A percentile compares a stretch with the other conserved stretches of the same genome.
Evolutionary conservation across 1,140 invertebrate species (phyloP).

Genomic region (Drosophila eugracilis): DNA sequence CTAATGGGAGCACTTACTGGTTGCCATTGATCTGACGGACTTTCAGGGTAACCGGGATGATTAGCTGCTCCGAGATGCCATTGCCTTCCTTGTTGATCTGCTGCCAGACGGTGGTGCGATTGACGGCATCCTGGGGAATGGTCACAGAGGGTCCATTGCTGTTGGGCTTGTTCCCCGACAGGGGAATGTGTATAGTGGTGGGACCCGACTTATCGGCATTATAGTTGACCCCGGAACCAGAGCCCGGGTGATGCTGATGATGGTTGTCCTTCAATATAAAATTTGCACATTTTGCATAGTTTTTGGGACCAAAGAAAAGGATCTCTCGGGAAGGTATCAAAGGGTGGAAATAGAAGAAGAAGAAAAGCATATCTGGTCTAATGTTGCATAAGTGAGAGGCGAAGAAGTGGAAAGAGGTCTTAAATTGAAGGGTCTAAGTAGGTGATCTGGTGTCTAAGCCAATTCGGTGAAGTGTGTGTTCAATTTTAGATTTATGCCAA

Average conservation of each 20-base stretch:
- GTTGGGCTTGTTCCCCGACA: constrained; percentile 85
- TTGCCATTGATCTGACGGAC: constrained; percentile 81
- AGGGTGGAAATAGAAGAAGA: constrained; percentile 25
- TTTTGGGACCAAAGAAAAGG: constrained; percentile 24
- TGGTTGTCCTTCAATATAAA: constrained; percentile 81
- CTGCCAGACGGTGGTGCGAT: constrained; percentile 97
- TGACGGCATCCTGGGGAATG: constrained; percentile 95
- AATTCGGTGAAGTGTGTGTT: constrained; percentile 44
- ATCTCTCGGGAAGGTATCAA: constrained; percentile 9
- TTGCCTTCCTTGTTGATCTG: constrained; percentile 89
- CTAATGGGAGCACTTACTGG: constrained; percentile 71
- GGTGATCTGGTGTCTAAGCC: constrained; percentile 27
- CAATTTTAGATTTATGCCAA: constrained; percentile 57
- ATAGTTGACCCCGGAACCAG: constrained; percentile 54
- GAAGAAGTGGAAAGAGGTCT: constrained; percentile 19
- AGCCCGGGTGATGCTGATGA: constrained; percentile 58
- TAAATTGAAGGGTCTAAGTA: constrained; percentile 29
- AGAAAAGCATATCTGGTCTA: constrained; percentile 37
- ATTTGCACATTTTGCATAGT: constrained; percentile 49
- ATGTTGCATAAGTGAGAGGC: constrained; percentile 20
- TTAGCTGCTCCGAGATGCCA: constrained; percentile 73
- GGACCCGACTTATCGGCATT: constrained; percentile 64
- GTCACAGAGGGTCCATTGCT: constrained; percentile 94
- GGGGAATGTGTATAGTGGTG: constrained; percentile 85
- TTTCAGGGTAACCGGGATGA: constrained; percentile 76